Base-by-base conservation (phyloP, 2,888 invertebrate genomes). In the Matsumyia berberina region DNA sequence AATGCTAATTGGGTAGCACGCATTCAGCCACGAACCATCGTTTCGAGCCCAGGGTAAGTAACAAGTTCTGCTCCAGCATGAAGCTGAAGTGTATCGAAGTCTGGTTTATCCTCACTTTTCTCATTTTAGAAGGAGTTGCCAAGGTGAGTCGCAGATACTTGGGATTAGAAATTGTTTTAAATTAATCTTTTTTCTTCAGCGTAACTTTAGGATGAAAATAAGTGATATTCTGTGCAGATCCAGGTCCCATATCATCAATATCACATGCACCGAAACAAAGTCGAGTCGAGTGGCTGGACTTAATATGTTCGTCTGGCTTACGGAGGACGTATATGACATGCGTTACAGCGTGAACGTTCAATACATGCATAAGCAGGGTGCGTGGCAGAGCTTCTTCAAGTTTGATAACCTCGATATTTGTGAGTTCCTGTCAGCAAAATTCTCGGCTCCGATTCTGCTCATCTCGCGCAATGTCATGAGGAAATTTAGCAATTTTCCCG, bases 401-500 rank as follows among this genome's bases (percentile, higher is more conserved):
- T 70, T 81, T 11, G 57, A 5, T 0, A 64, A 76, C 8, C 49
- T 81, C 0, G 69, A 81, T 51, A 62, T 76, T 8, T 81, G 81
- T 29, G 81, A 76, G 49, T 81, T 81, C 31, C 24, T 81, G 9
- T 35, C 81, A 1, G 81, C 57, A 5, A 64, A 69, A 29, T 70
- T 70, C 7, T 29, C 57, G 1, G 76, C 69, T 4, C 69, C 76
- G 11, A 19, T 81, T 9, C 17, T 81, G 9, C 24, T 69, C 1
- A 69, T 70, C 11, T 42, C 24, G 15, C 69, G 81, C 2, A 81
- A 70, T 64, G 12, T 76, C 5, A 81, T 80, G 79, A 53, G 73
- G 7, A 58, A 60, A 46, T 80, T 60, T 15, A 80, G 79, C 33
- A 80, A 80, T 19, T 67, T 73, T 42, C 79, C 79, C 6, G 79